These are phyloP conservation scores for Spheniscus humboldti DNA, from an alignment of 2,797 vertebrate species.

Conservation along the genomic window DNA sequence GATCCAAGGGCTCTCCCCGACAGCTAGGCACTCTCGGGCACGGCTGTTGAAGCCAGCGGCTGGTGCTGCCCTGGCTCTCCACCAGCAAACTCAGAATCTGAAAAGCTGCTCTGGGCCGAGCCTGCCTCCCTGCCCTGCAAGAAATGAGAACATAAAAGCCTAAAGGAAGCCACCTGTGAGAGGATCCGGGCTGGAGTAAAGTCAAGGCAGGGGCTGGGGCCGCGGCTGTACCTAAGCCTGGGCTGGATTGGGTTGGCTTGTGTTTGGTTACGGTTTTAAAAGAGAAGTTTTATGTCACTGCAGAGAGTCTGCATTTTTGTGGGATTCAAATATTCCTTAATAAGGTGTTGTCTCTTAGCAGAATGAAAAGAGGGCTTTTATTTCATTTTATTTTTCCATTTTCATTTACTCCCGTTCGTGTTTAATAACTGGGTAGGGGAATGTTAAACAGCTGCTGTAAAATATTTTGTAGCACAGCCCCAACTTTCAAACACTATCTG, in stretches of 20 bases:
- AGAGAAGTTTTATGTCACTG: conserved; percentile 54
- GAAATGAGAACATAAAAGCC: neutral
- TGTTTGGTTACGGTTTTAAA: conserved; percentile 44
- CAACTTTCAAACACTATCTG: neutral
- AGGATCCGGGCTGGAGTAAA: neutral
- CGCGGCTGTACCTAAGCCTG: accelerated
- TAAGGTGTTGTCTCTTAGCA: conserved; percentile 69
- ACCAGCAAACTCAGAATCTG: conserved; percentile 9
- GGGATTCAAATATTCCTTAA: conserved; percentile 74
- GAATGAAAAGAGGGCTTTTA: conserved; percentile 63
- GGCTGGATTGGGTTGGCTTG: neutral
- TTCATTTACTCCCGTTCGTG: conserved; percentile 66
- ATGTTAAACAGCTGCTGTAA: conserved; percentile 66
- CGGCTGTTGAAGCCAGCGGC: neutral
- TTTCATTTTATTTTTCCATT: conserved; percentile 68
- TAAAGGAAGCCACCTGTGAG: neutral
- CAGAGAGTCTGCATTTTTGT: conserved; percentile 66
- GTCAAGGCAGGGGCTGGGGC: neutral
- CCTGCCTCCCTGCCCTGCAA: neutral
- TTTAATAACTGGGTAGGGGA: conserved; percentile 73
- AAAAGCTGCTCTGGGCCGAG: neutral
- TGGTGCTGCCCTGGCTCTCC: neutral
- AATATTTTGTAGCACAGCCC: conserved; percentile 7
- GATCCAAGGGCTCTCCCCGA: neutral
- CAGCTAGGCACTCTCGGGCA: neutral